These are phyloP conservation scores for Ctenochaetus hawaiiensis DNA, from an alignment of 2,797 vertebrate species.

Conservation along the genomic window DNA sequence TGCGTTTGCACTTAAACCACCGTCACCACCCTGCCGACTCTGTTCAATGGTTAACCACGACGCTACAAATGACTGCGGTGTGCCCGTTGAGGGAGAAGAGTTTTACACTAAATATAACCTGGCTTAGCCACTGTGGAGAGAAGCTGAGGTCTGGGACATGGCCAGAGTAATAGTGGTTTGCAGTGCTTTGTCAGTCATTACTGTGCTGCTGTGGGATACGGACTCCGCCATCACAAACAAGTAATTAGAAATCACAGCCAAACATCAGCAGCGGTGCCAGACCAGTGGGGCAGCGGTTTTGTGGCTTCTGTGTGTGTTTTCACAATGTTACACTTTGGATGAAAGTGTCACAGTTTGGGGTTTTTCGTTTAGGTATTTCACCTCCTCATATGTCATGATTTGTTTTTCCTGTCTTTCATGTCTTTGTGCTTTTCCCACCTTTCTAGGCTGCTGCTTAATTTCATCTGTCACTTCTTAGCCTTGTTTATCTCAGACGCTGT, in stretches of 20 bases:
- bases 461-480: too few relatives aligned
- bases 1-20: conserved; percentile 58
- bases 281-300: conserved; percentile 56
- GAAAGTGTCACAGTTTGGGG: neutral
- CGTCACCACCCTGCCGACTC: conserved; percentile 52
- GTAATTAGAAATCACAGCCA: conserved; percentile 70
- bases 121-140: conserved; percentile 60
- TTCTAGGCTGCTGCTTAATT: too few relatives aligned
- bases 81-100: conserved; percentile 54
- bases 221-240: conserved; percentile 54
- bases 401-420: too few relatives aligned
- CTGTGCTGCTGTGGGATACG: conserved; percentile 41
- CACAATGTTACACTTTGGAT: conserved; percentile 16
- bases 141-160: conserved; percentile 74
- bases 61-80: conserved; percentile 59
- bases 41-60: conserved; percentile 76
- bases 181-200: conserved; percentile 68
- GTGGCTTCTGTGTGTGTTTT: conserved; percentile 53
- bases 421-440: too few relatives aligned
- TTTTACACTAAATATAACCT: conserved; percentile 75
- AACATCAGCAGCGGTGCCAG: conserved; percentile 49
- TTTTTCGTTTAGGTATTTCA: too few relatives aligned
- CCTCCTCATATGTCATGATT: too few relatives aligned
- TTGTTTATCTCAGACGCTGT: too few relatives aligned
- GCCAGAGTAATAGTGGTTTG: conserved; percentile 72